These are phyloP conservation scores for Cinara cedri DNA, from an alignment of 2,888 invertebrate species.

Conservation along the genomic window DNA sequence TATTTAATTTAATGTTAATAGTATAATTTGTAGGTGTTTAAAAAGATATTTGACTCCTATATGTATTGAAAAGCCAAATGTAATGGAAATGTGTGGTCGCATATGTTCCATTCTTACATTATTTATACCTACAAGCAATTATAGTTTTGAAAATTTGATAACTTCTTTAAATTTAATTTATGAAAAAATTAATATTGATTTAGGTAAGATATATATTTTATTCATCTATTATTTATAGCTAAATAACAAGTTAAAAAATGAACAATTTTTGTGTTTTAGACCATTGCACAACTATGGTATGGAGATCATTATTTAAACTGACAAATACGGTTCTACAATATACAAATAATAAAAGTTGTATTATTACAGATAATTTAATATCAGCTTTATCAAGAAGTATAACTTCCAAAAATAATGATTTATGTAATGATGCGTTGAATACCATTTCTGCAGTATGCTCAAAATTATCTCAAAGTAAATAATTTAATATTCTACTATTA, in stretches of 20 bases:
- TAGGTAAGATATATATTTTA: conserved; percentile 16
- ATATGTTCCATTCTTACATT: conserved; percentile 44
- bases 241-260: neutral
- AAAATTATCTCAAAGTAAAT: conserved; percentile 39
- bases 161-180: conserved; percentile 36
- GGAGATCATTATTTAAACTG: conserved; percentile 48
- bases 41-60: conserved; percentile 27
- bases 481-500: neutral
- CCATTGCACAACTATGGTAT: conserved; percentile 48
- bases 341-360: conserved; percentile 22
- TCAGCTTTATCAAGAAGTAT: conserved; percentile 31
- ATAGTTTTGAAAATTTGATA: conserved; percentile 46
- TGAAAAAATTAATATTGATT: neutral
- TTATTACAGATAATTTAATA: conserved; percentile 45
- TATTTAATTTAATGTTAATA: neutral
- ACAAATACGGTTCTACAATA: conserved; percentile 3
- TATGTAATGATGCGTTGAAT: conserved; percentile 43
- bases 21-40: conserved; percentile 24
- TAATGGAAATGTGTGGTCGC: conserved; percentile 50
- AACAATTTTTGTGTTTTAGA: conserved; percentile 26
- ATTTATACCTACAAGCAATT: conserved; percentile 37
- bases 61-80: conserved; percentile 21
- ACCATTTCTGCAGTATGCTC: conserved; percentile 2
- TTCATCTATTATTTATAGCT: neutral
- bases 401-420: conserved; percentile 24